Conservation (phyloP, 1,140 invertebrate genomes). For the Lycorma delicatula region DNA sequence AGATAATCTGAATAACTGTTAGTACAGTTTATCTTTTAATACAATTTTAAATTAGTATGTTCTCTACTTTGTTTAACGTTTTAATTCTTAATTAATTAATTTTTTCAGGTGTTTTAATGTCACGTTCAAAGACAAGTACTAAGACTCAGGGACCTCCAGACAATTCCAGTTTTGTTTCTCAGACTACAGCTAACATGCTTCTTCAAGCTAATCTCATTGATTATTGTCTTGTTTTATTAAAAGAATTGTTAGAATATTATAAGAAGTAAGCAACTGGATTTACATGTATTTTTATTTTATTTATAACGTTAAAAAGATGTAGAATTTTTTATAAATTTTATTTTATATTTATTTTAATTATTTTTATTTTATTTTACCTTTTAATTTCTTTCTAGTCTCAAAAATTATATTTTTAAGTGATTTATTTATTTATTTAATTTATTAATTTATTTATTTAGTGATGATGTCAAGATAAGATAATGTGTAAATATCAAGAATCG, state of each 20-base stretch:
- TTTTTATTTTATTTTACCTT: background rate
- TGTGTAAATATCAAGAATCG: no score
- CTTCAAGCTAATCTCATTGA: slow-evolving; percentile 69
- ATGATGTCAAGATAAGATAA: no score
- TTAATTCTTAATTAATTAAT: no score
- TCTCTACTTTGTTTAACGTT: no score
- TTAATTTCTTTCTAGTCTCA: background rate
- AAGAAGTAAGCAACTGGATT: slow-evolving; percentile 42
- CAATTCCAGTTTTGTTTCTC: slow-evolving; percentile 58
- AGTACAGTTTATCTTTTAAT: no score
- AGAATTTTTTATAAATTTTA: no score
- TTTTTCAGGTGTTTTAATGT: slow-evolving; percentile 61
- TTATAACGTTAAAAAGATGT: background rate
- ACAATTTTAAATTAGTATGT: no score
- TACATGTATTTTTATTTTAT: background rate
- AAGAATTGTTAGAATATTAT: slow-evolving; percentile 77
- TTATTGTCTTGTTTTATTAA: slow-evolving; percentile 72
- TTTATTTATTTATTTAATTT: slow-evolving; percentile 7
- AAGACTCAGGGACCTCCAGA: slow-evolving; percentile 46
- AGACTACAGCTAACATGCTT: slow-evolving; percentile 66
- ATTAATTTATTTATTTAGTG: background rate
- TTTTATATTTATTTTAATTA: no score
- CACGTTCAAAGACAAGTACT: slow-evolving; percentile 54
- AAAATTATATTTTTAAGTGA: background rate
- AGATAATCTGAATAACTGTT: no score